Evolutionary conservation across 2,888 invertebrate genomes (phyloP).

Genomic region (Plusia festucae): DNA sequence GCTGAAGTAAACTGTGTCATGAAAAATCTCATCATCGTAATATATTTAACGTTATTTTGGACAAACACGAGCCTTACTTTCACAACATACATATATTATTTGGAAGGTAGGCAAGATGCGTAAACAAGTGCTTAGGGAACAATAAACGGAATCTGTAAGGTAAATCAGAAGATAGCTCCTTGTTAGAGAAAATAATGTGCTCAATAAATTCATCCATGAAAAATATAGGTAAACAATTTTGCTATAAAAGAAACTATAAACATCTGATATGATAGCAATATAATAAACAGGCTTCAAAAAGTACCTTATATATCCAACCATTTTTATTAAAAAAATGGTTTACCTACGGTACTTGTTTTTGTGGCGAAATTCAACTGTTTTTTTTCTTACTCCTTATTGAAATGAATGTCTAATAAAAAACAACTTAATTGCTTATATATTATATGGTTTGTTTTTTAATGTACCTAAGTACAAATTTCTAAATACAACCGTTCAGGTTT

Average conservation of each 20-base stretch:
- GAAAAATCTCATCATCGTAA: constrained; percentile 4
- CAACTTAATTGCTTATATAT: too few species aligned
- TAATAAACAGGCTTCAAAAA: neutral
- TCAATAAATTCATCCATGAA: neutral
- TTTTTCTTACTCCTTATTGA: too few species aligned
- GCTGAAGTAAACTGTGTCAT: neutral
- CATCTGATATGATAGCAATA: too few species aligned
- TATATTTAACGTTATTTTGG: constrained; percentile 4
- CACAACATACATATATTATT: constrained; percentile 19
- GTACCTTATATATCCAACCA: too few species aligned
- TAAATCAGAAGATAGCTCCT: constrained; percentile 2
- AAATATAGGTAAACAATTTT: neutral
- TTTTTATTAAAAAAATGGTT: too few species aligned
- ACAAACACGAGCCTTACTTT: constrained; percentile 18
- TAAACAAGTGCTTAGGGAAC: constrained; percentile 4
- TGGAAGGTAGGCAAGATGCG: neutral
- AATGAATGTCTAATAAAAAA: too few species aligned
- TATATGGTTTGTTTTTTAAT: too few species aligned
- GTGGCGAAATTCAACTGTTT: too few species aligned
- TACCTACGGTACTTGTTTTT: too few species aligned
- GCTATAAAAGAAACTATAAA: neutral
- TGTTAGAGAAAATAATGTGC: constrained; percentile 2
- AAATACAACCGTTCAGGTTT: too few species aligned
- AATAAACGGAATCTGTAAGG: constrained; percentile 28
- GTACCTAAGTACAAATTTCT: too few species aligned